Conservation (phyloP, 1,140 invertebrate genomes). For the Drosophila paulistorum region DNA sequence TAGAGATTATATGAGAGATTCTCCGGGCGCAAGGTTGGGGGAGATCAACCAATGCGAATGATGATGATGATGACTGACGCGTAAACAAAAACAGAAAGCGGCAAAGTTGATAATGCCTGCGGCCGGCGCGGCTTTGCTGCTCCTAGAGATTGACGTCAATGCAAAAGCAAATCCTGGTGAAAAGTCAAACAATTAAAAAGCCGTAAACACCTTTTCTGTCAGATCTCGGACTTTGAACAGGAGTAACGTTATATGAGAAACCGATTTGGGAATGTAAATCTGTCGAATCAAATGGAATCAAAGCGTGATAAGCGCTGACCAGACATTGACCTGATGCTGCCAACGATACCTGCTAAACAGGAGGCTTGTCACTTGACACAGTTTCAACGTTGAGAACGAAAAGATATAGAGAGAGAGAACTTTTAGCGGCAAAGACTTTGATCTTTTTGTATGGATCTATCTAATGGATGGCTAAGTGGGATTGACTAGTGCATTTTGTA, state of each 20-base stretch:
- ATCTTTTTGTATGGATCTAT: slow-evolving; percentile 30
- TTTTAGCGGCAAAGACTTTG: slow-evolving; percentile 55
- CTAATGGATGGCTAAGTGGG: too few species aligned
- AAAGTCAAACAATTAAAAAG: slow-evolving; percentile 33
- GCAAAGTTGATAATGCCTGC: slow-evolving; percentile 3
- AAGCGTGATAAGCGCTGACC: not conserved
- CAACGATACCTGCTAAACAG: not conserved
- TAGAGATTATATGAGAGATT: not conserved
- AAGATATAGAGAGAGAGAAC: too few species aligned
- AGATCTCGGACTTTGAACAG: slow-evolving; percentile 42
- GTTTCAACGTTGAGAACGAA: slow-evolving; percentile 11
- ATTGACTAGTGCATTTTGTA: slow-evolving; percentile 20
- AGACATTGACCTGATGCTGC: slow-evolving; percentile 14
- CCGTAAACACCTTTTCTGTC: slow-evolving; percentile 49
- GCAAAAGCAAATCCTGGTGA: slow-evolving; percentile 45
- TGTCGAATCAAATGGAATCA: not conserved
- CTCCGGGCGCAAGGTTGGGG: slow-evolving; percentile 2
- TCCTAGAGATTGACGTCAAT: slow-evolving; percentile 43
- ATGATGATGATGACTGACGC: not conserved
- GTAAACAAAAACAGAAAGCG: slow-evolving; percentile 12
- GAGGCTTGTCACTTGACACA: slow-evolving; percentile 42
- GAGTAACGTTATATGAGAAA: not conserved
- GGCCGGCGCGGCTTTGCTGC: not conserved
- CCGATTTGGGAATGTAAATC: slow-evolving; percentile 20
- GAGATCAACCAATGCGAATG: slow-evolving; percentile 4